Evolutionary conservation across 2,888 invertebrate species (phyloP), one percentile per base, ranked within the genome.

Genomic region (Lycophotia porphyrea): DNA sequence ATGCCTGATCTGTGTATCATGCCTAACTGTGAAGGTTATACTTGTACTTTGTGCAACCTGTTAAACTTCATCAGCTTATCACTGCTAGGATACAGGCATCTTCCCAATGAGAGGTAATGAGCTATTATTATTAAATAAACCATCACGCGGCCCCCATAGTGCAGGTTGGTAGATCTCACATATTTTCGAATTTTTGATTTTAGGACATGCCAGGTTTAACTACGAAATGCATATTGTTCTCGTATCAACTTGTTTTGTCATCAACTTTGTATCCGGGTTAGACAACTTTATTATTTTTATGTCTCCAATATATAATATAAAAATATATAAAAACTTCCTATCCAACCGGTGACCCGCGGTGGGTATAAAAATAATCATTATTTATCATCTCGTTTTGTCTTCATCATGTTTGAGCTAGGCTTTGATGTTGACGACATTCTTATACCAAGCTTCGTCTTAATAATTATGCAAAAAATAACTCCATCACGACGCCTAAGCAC

Each of bases 11-110:
- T 77, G 79, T 61, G 68, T 65, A 58, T 81, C 80, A 76, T 77
- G 67, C 76, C 70, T 86, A 80, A 80, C 79, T 81, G 70, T 63
- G 79, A 84, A 89, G 86, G 82, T 81, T 83, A 65, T 36, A 73
- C n/a, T 36, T 64, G 49, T 66, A 76, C n/a, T 68, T 80, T 82
- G 58, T 61, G 70, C 64, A 84, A 84, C 69, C 47, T 67, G 74
- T 61, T 80, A 66, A 78, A 73, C 70, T 36, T 36, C 24, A 61
- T 61, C 24, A 61, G 61, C 2, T 61, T 24, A 4, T 60, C 34
- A 36, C 36, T 36, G 11, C 5, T 24, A 18, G 36, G 24, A 61
- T 5, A 13, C 7, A 2, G 9, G 13, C 24, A 11, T 36, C 11
- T 52, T 34, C 11, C 11, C 11, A 36, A 24, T 61, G 11, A 13